These are phyloP conservation scores for Montipora sp. DNA, from an alignment of 64 coral and sea anemone species.

Conservation along the genomic window DNA sequence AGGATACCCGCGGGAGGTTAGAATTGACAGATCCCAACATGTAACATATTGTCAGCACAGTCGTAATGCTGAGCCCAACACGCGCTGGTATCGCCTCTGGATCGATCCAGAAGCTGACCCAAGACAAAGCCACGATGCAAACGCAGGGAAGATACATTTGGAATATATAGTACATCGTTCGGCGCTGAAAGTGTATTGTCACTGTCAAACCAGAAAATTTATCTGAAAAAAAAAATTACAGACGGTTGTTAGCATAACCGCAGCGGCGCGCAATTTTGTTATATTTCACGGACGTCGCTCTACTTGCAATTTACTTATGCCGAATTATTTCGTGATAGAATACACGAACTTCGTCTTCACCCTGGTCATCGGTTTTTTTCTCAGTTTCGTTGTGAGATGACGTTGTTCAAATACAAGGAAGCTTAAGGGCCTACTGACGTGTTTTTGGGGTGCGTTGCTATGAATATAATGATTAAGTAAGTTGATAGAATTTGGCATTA, in stretches of 20 bases:
- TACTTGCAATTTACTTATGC: too few species aligned
- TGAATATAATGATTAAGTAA: too few species aligned
- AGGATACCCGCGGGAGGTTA: slow-evolving; percentile 90
- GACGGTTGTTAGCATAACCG: background rate
- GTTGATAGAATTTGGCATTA: too few species aligned
- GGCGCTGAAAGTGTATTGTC: slow-evolving; percentile 80
- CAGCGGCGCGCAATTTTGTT: too few species aligned
- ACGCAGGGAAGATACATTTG: slow-evolving; percentile 97
- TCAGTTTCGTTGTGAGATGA: too few species aligned
- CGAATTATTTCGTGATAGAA: too few species aligned
- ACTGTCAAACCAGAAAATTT: slow-evolving; percentile 89
- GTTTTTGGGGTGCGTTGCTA: too few species aligned
- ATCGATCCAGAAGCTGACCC: slow-evolving; percentile 98
- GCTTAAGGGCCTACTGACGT: too few species aligned
- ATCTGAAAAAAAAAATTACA: slow-evolving; percentile 40
- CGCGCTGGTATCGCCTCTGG: slow-evolving; percentile 88
- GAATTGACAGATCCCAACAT: slow-evolving; percentile 95
- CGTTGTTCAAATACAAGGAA: too few species aligned
- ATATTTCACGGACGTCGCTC: too few species aligned
- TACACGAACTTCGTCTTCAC: too few species aligned
- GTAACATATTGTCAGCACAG: slow-evolving; percentile 92
- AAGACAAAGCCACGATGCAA: slow-evolving; percentile 91
- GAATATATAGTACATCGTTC: slow-evolving; percentile 91
- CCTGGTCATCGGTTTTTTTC: too few species aligned
- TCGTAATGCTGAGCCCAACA: slow-evolving; percentile 93